Base-by-base conservation (phyloP, 2,797 vertebrate species). In the Hemitrygon akajei region DNA sequence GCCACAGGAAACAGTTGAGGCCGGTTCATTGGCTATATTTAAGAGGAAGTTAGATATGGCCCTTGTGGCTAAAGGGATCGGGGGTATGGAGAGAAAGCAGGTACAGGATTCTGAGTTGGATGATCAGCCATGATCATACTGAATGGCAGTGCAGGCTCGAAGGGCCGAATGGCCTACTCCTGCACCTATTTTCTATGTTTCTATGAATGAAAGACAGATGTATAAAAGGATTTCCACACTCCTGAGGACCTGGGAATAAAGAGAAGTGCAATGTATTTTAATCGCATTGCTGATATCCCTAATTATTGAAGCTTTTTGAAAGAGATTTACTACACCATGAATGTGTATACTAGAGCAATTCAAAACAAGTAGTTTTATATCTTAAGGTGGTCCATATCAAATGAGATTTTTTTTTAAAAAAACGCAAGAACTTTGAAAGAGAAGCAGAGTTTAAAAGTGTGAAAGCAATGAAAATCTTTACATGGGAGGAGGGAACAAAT, bases 331-430 rank as follows among this genome's bases (percentile, higher is more conserved):
- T 34, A 89, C 37, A 69, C 30, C 27, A 63, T 34, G 66, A 89
- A 66, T 69, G n/a, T 69, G 30, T 89, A 27, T 22, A 34, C 66
- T 60, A 89, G 16, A 56, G 84, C 84, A 87, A 58, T 63, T 69
- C n/a, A 16, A 60, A 89, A 89, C 86, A 89, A 89, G 60, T 37
- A 37, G 86, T 10, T 89, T 89, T 89, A 89, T 89, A 69, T 89
- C 60, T 89, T 89, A 89, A 73, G 18, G 30, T 89, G 86, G 12
- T 34, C 60, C 34, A n/a, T 69, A 30, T 37, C 86, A 89, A 69
- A n/a, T 16, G 16, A 89, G 60, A 14, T 66, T 87, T 20, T 18
- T n/a, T 79, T 79, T 75, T n/a, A n/a, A 25, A 34, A 0, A 9
- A 66, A 66, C 66, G 47, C 22, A 73, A 3, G 5, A 34, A 37